Conservation (phyloP, 1,140 invertebrate genomes). For the Cyrtorhinus lividipennis region DNA sequence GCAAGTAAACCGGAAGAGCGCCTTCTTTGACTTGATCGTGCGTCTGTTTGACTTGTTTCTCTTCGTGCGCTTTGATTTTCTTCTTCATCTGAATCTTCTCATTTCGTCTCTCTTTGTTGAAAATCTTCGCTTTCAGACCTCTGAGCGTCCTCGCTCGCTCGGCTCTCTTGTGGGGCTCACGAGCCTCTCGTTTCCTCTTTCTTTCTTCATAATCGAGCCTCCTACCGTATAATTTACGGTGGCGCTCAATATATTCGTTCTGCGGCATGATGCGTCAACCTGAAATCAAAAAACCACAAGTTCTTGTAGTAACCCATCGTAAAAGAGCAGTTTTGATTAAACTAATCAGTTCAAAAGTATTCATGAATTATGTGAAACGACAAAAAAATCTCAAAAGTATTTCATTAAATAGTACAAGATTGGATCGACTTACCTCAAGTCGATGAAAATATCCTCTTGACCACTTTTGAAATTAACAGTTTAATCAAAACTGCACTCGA, state of each 20-base stretch:
- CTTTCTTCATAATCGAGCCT: constrained; percentile 95
- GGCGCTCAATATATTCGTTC: constrained; percentile 99
- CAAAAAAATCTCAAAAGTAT: not conserved
- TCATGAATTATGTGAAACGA: not conserved
- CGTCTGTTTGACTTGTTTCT: constrained; percentile 67
- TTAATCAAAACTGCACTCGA: constrained; percentile 4
- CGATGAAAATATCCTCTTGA: not conserved
- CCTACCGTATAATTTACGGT: constrained; percentile 87
- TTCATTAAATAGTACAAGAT: too few relatives aligned
- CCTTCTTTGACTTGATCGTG: constrained; percentile 59
- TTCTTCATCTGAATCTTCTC: constrained; percentile 99
- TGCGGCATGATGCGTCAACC: constrained; percentile 70
- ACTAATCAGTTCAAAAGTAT: not conserved
- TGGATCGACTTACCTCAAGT: not conserved
- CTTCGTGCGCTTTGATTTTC: constrained; percentile 85
- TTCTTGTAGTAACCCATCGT: not conserved
- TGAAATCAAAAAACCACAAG: not conserved
- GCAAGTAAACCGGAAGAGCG: constrained; percentile 86
- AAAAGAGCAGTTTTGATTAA: constrained; percentile 2
- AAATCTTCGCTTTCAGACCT: constrained; percentile 95
- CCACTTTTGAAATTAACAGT: not conserved
- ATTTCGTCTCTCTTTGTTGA: constrained; percentile 88
- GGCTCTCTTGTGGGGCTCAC: constrained; percentile 77
- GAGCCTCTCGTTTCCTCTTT: constrained; percentile 88
- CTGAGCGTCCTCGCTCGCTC: constrained; percentile 81